Conservation (phyloP, 2,113 vertebrate species). For the Elephas maximus region DNA sequence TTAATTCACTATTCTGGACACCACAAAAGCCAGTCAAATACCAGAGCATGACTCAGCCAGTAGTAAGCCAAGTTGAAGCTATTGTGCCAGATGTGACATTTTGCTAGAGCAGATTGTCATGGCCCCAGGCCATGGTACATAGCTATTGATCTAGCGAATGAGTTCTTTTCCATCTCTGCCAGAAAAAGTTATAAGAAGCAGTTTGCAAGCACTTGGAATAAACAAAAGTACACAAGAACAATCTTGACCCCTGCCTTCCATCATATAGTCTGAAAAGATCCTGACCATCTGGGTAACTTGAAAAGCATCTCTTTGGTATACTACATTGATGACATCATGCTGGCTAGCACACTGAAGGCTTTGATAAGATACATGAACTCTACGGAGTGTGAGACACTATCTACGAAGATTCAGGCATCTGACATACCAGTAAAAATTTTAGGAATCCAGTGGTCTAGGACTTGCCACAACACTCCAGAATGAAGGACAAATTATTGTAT, state of each 20-base stretch:
- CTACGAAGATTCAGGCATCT: not conserved
- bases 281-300: not conserved
- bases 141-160: not conserved
- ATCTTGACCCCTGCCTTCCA: not conserved
- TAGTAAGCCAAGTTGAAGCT: not conserved
- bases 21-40: slow-evolving; percentile 1
- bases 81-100: not conserved
- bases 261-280: not conserved
- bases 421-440: not conserved
- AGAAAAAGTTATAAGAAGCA: not conserved
- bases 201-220: not conserved
- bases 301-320: not conserved
- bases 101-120: not conserved
- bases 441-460: not conserved
- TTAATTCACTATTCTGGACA: not conserved
- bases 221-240: not conserved
- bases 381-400: not conserved
- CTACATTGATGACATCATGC: not conserved
- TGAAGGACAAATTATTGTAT: not conserved
- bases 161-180: not conserved
- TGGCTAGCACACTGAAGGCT: not conserved
- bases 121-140: not conserved
- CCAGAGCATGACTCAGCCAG: not conserved
- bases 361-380: not conserved
- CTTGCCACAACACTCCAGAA: not conserved